phyloP scores from a whole-genome alignment of 2,113 vertebrate genomes.

The Pterocles burchelli region DNA sequence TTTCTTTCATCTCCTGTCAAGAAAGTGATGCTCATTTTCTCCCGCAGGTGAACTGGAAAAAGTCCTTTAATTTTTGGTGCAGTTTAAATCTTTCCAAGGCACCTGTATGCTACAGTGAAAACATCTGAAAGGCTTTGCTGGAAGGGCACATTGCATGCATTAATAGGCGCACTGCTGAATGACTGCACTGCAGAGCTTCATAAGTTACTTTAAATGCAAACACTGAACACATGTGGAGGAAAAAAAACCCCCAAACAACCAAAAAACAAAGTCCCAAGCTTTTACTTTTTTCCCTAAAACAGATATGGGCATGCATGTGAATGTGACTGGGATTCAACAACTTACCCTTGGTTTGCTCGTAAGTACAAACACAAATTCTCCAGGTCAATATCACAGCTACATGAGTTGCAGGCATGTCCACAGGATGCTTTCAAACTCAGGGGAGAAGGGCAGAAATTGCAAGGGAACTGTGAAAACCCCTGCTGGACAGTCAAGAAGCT shows the following conservation, averaged over 20 bases:
- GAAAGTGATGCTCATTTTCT: neutral
- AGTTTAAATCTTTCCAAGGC: neutral
- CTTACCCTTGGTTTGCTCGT: neutral
- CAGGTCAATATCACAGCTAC: neutral
- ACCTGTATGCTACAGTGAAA: neutral
- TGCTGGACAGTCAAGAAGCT: neutral
- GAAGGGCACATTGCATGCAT: neutral
- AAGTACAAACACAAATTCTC: neutral
- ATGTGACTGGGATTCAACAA: neutral
- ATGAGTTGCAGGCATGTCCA: neutral
- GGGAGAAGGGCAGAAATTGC: neutral
- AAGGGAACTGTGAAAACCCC: neutral
- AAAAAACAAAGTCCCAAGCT: neutral
- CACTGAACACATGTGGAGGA: neutral
- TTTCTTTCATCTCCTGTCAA: constrained; percentile 42
- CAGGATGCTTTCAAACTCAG: neutral
- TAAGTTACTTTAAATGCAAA: neutral
- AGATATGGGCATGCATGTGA: neutral
- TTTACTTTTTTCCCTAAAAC: neutral
- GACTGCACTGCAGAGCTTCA: neutral
- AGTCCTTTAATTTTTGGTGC: neutral
- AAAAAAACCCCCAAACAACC: neutral
- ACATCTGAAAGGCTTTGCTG: neutral
- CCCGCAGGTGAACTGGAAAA: constrained; percentile 29
- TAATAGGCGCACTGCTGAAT: neutral